Base-by-base conservation (phyloP, 2,113 vertebrate genomes). In the Psittacula cyanocephala region DNA sequence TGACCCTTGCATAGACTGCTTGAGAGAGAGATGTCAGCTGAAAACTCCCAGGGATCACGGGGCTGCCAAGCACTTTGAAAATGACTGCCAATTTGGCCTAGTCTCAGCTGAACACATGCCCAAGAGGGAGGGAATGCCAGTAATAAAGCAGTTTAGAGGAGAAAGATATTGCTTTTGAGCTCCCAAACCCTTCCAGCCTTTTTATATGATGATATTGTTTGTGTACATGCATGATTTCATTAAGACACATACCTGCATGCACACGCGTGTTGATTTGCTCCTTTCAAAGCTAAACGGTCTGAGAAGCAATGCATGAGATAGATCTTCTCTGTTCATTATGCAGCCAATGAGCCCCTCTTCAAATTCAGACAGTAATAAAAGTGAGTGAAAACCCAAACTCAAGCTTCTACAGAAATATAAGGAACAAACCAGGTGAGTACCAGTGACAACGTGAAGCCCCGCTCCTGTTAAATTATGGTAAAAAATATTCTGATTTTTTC, bases 71-170 rank as follows among this genome's bases (percentile, higher is more conserved):
- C 96, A 85, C 97, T 98, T 95, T 97, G 98, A 98, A 98, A 99
- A 98, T 97, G 97, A 98, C 98, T 99, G 98, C 99, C 99, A 99
- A 99, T 99, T 99, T 99, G 98, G 98, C 98, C 98, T 98, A 97
- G 98, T 98, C 98, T 99, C 98, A 98, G 98, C 98, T 99, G 99
- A 99, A 98, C 98, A 85, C 97, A 68, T 96, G 98, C 98, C 98
- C 97, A 97, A 97, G 98, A 98, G 98, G 98, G 97, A 98, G 98
- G 96, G 98, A 97, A 98, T 96, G 97, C 97, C 98, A 96, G 97
- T 98, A 98, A 98, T 99, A 98, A 99, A 99, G 98, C 98, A 98
- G 98, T 98, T 99, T 98, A 98, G 98, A 98, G 97, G 97, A 97
- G 98, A 98, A 98, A 97, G 98, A 98, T 97, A 98, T 97, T 98